These are phyloP conservation scores for Rynchops niger DNA, from an alignment of 2,113 vertebrate genomes.

Conservation along the genomic window DNA sequence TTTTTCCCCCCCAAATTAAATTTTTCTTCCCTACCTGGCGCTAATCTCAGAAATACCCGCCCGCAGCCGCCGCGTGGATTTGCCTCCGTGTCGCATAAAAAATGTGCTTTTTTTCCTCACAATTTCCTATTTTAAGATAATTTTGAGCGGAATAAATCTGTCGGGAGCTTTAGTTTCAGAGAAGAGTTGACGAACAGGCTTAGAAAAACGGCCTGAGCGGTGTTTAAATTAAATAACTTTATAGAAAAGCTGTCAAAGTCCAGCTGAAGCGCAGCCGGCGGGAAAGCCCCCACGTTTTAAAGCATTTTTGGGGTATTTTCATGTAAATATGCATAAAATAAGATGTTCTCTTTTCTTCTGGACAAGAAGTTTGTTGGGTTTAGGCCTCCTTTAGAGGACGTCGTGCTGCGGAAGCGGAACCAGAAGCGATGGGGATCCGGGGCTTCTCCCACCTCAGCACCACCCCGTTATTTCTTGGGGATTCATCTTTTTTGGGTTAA, in stretches of 20 bases:
- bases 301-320: background rate
- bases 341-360: background rate
- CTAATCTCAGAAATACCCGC: background rate
- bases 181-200: background rate
- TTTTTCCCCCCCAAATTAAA: too few species aligned
- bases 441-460: fast-evolving
- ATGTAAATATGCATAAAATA: background rate
- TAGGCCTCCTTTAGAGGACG: background rate
- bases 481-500: background rate
- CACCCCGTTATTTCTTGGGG: background rate
- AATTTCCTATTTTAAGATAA: fast-evolving
- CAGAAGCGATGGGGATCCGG: background rate
- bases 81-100: fast-evolving
- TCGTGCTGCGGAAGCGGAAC: background rate
- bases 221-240: background rate
- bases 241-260: too few species aligned
- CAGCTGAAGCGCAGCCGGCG: background rate
- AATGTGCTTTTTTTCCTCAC: background rate
- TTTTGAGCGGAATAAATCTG: background rate
- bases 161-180: fast-evolving
- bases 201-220: fast-evolving
- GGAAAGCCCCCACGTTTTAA: background rate
- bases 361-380: background rate
- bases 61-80: fast-evolving
- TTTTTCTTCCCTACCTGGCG: background rate